Evolutionary conservation across 2,797 vertebrate species (phyloP), one percentile per base, ranked within the genome.

Genomic region (Propithecus deckenii): DNA sequence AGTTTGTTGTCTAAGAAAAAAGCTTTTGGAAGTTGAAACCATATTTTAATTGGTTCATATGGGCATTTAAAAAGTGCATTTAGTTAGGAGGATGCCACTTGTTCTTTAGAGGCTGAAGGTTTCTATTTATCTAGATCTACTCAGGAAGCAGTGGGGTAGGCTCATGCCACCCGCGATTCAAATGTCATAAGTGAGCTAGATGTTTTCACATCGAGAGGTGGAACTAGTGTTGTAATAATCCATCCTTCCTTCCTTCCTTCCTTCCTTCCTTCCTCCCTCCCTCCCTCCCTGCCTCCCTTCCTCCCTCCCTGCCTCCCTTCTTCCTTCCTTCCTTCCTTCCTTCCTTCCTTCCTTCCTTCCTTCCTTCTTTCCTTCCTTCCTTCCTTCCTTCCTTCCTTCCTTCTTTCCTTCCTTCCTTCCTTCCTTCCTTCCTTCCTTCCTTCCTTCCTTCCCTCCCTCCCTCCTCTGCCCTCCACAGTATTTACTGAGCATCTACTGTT

Each of bases 11-110:
- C 43, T 78, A 96, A 92, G 65, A 63, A 89, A 88, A 96, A 94
- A 74, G 84, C 30, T 71, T 79, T 95, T 55, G 35, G 43, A 85
- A 93, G 61, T 88, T 96, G 80, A 59, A 95, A 84, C 38, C 57
- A 38, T 95, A 94, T 86, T 98, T 94, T 97, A 97, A 97, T 96
- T 96, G 86, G 69, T 90, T 95, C 85, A 96, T 59, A 55, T 86
- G 93, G 89, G 61, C 85, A 96, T 95, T 96, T 97, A 94, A 93
- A 95, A 92, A 93, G 25, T 61, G 4, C 18, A 52, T 55, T 95
- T 94, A 48, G 50, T 46, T 95, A 92, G 91, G 78, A 96, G 30
- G 84, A 90, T 61, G 57, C 80, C 93, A 85, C 91, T 93, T 94
- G 50, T 74, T 96, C 80, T 91, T 93, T 80, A 91, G 38, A 93